phyloP scores from a whole-genome alignment of 2,888 invertebrate genomes.

The Luperina nickerlii region DNA sequence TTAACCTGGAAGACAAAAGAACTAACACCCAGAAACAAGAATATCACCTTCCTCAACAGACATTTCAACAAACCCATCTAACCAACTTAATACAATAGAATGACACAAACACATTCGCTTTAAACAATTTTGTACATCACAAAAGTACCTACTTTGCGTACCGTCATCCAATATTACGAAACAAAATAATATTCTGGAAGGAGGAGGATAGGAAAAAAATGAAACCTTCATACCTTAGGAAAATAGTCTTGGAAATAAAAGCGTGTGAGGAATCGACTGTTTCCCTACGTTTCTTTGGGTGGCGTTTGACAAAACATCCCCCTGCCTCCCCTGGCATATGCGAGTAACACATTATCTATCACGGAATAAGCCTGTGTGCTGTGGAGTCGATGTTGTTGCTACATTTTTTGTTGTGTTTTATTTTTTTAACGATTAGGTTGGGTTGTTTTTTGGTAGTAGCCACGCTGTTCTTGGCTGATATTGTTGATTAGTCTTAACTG shows the following conservation, averaged over 20 bases:
- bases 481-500: not conserved
- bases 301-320: conserved; percentile 88
- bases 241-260: conserved; percentile 69
- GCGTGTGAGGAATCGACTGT: conserved; percentile 71
- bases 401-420: conserved; percentile 23
- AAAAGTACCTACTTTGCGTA: conserved; percentile 64
- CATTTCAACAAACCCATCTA: conserved; percentile 9
- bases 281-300: conserved; percentile 77
- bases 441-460: not conserved
- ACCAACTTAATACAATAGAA: conserved; percentile 54
- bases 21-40: not conserved
- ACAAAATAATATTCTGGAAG: conserved; percentile 66
- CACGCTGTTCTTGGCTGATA: not conserved
- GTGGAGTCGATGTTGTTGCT: conserved; percentile 72
- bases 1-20: not conserved
- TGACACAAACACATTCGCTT: conserved; percentile 59
- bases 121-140: conserved; percentile 65
- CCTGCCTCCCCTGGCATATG: conserved; percentile 78
- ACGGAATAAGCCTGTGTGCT: conserved; percentile 74
- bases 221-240: conserved; percentile 61
- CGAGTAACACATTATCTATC: conserved; percentile 89
- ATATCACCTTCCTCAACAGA: conserved; percentile 12
- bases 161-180: conserved; percentile 67
- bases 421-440: not conserved
- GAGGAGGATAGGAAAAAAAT: conserved; percentile 63